phyloP scores from a whole-genome alignment of 2,113 vertebrate species.

The Excalfactoria chinensis region DNA sequence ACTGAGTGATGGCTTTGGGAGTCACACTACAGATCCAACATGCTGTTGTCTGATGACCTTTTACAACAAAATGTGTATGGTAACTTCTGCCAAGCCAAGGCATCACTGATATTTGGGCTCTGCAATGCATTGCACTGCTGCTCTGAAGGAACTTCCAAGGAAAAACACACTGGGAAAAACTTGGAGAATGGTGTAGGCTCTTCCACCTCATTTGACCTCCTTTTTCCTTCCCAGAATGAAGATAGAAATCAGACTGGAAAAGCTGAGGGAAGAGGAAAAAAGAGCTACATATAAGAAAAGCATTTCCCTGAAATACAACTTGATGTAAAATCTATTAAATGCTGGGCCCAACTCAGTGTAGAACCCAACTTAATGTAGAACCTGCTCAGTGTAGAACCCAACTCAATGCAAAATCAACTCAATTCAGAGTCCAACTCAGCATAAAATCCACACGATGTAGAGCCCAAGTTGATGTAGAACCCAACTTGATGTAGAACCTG shows the following conservation, averaged over 20 bases:
- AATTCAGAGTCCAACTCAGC: too few relatives aligned
- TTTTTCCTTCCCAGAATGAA: background rate
- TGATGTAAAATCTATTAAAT: too few relatives aligned
- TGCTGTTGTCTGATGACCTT: background rate
- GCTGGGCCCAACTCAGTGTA: too few relatives aligned
- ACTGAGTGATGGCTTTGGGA: background rate
- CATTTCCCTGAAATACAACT: background rate
- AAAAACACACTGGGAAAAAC: background rate
- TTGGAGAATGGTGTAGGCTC: background rate
- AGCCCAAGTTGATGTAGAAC: too few relatives aligned
- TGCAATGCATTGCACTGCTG: background rate
- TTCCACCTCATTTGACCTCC: background rate
- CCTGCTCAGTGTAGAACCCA: too few relatives aligned
- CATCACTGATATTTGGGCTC: background rate
- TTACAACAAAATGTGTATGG: background rate
- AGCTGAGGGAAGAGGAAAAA: background rate
- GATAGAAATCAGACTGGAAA: background rate
- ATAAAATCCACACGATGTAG: too few relatives aligned
- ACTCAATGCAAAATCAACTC: too few relatives aligned
- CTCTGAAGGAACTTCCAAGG: background rate
- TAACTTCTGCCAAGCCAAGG: background rate
- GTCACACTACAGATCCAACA: background rate
- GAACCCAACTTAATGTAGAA: too few relatives aligned
- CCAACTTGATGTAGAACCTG: too few relatives aligned
- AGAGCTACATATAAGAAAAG: rapidly evolving